A percentile compares a stretch with the other conserved stretches of the same genome.
Conservation (phyloP, 2,113 vertebrate species). For the Oryzias celebensis region DNA sequence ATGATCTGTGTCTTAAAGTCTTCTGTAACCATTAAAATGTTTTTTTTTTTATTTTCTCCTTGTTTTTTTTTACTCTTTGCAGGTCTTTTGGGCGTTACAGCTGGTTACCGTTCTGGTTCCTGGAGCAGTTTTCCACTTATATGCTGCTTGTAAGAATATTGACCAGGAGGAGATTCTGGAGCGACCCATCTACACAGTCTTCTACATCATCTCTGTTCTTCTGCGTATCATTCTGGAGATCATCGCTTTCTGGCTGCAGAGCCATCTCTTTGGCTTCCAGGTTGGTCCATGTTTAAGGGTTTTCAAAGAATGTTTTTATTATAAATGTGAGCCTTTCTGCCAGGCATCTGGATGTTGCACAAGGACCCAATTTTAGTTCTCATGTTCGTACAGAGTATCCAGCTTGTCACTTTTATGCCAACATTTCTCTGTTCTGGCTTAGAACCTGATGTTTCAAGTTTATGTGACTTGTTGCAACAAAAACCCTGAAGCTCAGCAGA, state of each 20-base stretch:
- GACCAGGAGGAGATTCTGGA: slow-evolving; percentile 86
- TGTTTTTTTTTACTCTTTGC: slow-evolving; percentile 6
- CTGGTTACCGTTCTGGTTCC: slow-evolving; percentile 85
- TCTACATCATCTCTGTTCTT: slow-evolving; percentile 86
- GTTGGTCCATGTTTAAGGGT: slow-evolving; percentile 26
- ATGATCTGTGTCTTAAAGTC: neutral
- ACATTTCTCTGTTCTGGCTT: too few species aligned
- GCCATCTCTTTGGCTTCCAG: slow-evolving; percentile 88
- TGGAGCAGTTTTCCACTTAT: slow-evolving; percentile 85
- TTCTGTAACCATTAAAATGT: neutral
- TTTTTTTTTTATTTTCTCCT: neutral
- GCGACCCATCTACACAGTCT: slow-evolving; percentile 78
- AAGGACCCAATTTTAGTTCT: too few species aligned
- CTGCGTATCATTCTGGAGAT: slow-evolving; percentile 85
- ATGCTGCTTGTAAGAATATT: slow-evolving; percentile 84
- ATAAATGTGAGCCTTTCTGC: too few species aligned
- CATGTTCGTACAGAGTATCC: too few species aligned
- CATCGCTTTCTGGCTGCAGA: slow-evolving; percentile 87
- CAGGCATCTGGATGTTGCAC: too few species aligned
- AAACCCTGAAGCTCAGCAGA: too few species aligned
- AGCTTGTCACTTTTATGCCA: too few species aligned
- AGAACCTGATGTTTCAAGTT: too few species aligned
- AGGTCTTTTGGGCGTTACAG: slow-evolving; percentile 87
- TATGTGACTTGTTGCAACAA: too few species aligned
- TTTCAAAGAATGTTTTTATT: neutral